Conservation (phyloP, 1,140 invertebrate species). For the Sweltsa coloradensis region DNA sequence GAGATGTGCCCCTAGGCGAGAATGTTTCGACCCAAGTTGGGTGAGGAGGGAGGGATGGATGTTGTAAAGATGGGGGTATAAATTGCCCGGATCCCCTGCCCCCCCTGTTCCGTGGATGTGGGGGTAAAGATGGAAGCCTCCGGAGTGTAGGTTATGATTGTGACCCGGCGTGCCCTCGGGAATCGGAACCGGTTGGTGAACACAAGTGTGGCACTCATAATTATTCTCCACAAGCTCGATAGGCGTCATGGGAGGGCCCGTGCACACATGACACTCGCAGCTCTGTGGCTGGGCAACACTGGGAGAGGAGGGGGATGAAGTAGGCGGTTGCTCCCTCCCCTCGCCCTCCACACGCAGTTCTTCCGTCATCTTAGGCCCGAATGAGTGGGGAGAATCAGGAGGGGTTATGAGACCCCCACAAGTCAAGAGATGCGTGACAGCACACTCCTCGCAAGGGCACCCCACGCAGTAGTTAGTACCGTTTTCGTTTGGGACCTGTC, state of each 20-base stretch:
- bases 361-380: neutral
- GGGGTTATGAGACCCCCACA: slow-evolving; percentile 15
- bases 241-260: slow-evolving; percentile 16
- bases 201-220: slow-evolving; percentile 16
- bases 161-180: neutral
- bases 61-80: slow-evolving; percentile 17
- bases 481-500: neutral
- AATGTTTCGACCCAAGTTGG: slow-evolving; percentile 15
- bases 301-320: slow-evolving; percentile 1
- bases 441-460: slow-evolving; percentile 21
- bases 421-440: slow-evolving; percentile 16
- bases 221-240: slow-evolving; percentile 17
- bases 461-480: neutral
- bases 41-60: slow-evolving; percentile 14
- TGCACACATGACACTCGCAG: slow-evolving; percentile 24
- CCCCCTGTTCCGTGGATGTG: slow-evolving; percentile 21
- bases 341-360: slow-evolving; percentile 10
- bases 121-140: slow-evolving; percentile 21
- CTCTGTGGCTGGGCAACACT: slow-evolving; percentile 7
- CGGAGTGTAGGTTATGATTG: slow-evolving; percentile 16
- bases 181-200: slow-evolving; percentile 6
- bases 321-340: slow-evolving; percentile 10
- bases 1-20: slow-evolving; percentile 12
- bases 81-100: slow-evolving; percentile 13
- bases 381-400: slow-evolving; percentile 4